Percentiles rank a stretch among this genome's conserved stretches.
Conservation (phyloP, 2,113 vertebrate genomes). For the Rhinolophus ferrumequinum region DNA sequence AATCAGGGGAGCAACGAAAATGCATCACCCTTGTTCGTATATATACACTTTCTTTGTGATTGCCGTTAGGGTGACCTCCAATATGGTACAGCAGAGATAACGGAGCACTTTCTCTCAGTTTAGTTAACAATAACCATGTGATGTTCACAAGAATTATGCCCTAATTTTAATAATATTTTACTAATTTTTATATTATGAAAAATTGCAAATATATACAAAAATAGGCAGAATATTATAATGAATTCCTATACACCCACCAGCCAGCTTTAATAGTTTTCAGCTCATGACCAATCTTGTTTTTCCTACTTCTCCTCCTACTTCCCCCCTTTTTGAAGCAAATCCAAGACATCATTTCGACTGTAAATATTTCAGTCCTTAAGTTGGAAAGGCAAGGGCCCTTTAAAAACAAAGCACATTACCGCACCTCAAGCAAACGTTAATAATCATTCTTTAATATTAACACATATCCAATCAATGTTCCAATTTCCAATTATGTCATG, state of each 20-base stretch:
- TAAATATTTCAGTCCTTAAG: background rate
- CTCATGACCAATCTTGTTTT: background rate
- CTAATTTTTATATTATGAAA: constrained; percentile 28
- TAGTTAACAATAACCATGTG: background rate
- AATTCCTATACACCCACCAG: background rate
- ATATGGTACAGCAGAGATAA: background rate
- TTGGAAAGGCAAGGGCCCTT: background rate
- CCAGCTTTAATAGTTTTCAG: constrained; percentile 19
- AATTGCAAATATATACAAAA: background rate
- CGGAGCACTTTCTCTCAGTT: background rate
- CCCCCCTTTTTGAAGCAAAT: background rate
- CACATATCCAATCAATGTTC: background rate
- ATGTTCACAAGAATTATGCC: background rate
- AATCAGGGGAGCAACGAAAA: constrained; percentile 75
- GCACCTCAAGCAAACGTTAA: background rate
- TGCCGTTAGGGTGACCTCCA: background rate
- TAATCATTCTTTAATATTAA: background rate
- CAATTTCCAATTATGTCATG: background rate
- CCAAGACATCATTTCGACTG: background rate
- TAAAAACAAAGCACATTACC: background rate
- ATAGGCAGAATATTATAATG: background rate
- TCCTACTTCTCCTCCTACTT: background rate
- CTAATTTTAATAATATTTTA: constrained; percentile 1
- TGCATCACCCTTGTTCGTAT: background rate
- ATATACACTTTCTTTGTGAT: constrained; percentile 27